Evolutionary conservation across 1,140 invertebrate species (phyloP).

Genomic region (Goniozus legneri): DNA sequence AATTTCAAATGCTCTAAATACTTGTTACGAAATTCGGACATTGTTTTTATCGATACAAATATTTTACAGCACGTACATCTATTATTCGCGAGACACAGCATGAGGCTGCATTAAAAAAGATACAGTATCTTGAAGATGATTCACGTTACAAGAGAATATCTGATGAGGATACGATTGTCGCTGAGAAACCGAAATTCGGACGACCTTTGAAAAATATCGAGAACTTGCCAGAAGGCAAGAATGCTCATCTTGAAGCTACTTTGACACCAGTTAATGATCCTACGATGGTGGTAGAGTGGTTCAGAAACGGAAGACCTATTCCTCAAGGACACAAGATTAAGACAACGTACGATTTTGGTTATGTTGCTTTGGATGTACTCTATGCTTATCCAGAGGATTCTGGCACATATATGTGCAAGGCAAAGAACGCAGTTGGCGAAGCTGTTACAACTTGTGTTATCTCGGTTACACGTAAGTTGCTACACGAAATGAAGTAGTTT

Average conservation of each 20-base stretch:
- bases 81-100: conserved; percentile 94
- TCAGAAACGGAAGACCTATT: conserved; percentile 85
- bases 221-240: conserved; percentile 80
- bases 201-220: conserved; percentile 81
- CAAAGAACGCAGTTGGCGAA: conserved; percentile 87
- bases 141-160: conserved; percentile 70
- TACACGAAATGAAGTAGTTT: neutral
- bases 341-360: conserved; percentile 94
- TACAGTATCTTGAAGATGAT: conserved; percentile 87
- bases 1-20: too few relatives aligned
- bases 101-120: conserved; percentile 87
- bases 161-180: conserved; percentile 69
- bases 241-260: conserved; percentile 92
- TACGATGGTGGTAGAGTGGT: conserved; percentile 95
- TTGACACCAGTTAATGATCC: conserved; percentile 93
- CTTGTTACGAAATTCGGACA: too few relatives aligned
- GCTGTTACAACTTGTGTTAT: conserved; percentile 87
- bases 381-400: conserved; percentile 94
- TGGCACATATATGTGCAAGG: conserved; percentile 92
- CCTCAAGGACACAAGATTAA: conserved; percentile 87
- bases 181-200: conserved; percentile 85
- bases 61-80: conserved; percentile 68
- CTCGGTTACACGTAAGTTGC: conserved; percentile 72
- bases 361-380: conserved; percentile 91
- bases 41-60: too few relatives aligned